Evolutionary conservation across 2,797 vertebrate species (phyloP).

Genomic region (Benthosema pterotum): DNA sequence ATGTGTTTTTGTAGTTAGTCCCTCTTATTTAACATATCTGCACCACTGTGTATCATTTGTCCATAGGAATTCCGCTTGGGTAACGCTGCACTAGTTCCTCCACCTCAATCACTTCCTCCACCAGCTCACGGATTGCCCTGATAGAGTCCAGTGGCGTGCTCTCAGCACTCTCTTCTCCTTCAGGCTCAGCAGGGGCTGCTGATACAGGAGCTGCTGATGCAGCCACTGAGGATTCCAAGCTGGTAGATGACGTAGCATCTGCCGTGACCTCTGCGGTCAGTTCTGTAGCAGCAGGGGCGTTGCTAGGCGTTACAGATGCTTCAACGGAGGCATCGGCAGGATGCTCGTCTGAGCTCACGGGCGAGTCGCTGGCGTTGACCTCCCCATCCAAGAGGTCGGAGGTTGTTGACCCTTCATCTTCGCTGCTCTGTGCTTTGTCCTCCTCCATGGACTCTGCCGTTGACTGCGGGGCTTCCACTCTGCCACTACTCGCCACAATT

Average conservation of each 20-base stretch:
- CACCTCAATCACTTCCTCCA: constrained; percentile 74
- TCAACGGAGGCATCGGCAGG: not conserved
- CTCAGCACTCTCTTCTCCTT: constrained; percentile 7
- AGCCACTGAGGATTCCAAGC: not conserved
- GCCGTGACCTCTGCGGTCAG: not conserved
- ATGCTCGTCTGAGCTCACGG: constrained; percentile 7
- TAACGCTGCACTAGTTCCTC: constrained; percentile 56
- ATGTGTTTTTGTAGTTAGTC: not conserved
- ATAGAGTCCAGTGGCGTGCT: constrained; percentile 58
- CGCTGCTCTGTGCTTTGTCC: not conserved
- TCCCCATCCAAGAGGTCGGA: constrained; percentile 39
- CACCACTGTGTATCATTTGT: constrained; percentile 19
- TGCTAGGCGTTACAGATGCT: not conserved
- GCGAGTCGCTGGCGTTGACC: not conserved
- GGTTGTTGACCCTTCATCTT: constrained; percentile 30
- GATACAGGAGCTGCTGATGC: not conserved
- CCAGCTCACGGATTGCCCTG: constrained; percentile 73
- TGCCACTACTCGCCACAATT: not conserved
- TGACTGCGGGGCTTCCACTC: constrained; percentile 33
- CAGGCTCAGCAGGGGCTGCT: not conserved
- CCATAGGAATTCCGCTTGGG: constrained; percentile 21
- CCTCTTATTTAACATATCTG: not conserved
- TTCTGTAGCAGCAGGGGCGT: not conserved
- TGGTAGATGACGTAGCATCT: constrained; percentile 4
- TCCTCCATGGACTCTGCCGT: constrained; percentile 39